Percentiles rank a stretch among this genome's conserved stretches.
These are phyloP conservation scores for Eupithecia centaureata DNA, from an alignment of 2,888 invertebrate genomes.

Conservation along the genomic window DNA sequence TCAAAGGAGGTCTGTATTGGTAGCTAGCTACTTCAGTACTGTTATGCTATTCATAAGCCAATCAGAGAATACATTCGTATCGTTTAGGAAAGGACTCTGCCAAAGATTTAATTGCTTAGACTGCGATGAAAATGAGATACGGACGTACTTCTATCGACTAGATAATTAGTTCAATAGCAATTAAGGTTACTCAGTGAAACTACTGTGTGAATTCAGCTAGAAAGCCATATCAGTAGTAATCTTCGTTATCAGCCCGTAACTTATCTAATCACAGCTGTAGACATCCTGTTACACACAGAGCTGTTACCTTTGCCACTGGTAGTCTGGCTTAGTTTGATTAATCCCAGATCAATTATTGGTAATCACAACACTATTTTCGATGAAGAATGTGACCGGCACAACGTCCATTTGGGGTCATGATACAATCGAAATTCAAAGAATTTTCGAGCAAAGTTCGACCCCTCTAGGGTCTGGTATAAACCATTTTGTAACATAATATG, in stretches of 20 bases:
- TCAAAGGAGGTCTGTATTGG: no score
- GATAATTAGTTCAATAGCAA: background rate
- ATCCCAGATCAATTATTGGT: background rate
- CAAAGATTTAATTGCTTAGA: slow-evolving; percentile 16
- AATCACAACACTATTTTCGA: background rate
- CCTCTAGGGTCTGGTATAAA: background rate
- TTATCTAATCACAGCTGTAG: background rate
- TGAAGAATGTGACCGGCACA: background rate
- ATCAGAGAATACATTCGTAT: background rate
- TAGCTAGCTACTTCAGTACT: background rate
- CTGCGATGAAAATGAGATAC: slow-evolving; percentile 10
- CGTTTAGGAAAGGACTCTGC: background rate
- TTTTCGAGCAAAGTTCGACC: background rate
- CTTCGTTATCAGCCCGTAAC: no score
- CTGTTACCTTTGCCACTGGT: background rate
- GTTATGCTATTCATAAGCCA: background rate
- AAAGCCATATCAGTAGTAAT: background rate
- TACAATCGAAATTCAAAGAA: background rate
- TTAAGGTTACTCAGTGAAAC: background rate
- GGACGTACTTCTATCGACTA: slow-evolving; percentile 4
- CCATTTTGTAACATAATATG: background rate
- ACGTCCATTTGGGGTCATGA: background rate
- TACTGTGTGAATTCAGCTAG: background rate
- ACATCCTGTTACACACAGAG: no score
- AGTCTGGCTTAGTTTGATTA: background rate